Conservation (phyloP, 2,888 invertebrate genomes). For the Lathronympha strigana region DNA sequence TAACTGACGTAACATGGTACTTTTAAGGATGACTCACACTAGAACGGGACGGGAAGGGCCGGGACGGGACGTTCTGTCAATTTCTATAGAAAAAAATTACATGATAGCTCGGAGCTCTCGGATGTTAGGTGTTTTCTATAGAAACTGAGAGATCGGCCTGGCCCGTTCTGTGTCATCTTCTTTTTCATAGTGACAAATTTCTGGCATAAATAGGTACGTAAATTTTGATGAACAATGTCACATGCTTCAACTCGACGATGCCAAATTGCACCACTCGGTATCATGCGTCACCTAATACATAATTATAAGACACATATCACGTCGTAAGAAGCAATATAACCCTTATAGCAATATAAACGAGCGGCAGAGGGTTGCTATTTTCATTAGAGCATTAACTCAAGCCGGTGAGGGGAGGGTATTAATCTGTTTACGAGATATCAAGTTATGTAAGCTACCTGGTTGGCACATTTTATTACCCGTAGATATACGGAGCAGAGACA, state of each 20-base stretch:
- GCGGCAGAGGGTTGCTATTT: slow-evolving; percentile 58
- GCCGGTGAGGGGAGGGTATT: slow-evolving; percentile 59
- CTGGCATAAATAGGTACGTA: too few species aligned
- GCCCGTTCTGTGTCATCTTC: too few species aligned
- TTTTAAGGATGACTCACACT: too few species aligned
- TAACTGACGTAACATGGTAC: too few species aligned
- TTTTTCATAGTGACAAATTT: too few species aligned
- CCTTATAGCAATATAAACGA: slow-evolving; percentile 37
- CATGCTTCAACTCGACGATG: neutral
- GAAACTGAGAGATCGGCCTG: too few species aligned
- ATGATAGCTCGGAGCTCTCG: too few species aligned
- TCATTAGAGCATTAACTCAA: slow-evolving; percentile 71
- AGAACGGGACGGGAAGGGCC: too few species aligned
- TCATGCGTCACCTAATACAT: slow-evolving; percentile 1
- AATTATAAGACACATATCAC: slow-evolving; percentile 22
- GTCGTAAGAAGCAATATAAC: slow-evolving; percentile 21
- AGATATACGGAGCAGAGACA: slow-evolving; percentile 41
- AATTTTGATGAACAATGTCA: neutral
- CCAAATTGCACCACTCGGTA: neutral
- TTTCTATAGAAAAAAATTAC: too few species aligned
- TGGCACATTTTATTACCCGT: slow-evolving; percentile 54
- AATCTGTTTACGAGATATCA: slow-evolving; percentile 75
- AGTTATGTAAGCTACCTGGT: slow-evolving; percentile 63
- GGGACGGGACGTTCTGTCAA: too few species aligned
- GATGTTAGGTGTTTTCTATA: too few species aligned